Conservation (phyloP, 2,113 vertebrate species). For the Arvicanthis niloticus region DNA sequence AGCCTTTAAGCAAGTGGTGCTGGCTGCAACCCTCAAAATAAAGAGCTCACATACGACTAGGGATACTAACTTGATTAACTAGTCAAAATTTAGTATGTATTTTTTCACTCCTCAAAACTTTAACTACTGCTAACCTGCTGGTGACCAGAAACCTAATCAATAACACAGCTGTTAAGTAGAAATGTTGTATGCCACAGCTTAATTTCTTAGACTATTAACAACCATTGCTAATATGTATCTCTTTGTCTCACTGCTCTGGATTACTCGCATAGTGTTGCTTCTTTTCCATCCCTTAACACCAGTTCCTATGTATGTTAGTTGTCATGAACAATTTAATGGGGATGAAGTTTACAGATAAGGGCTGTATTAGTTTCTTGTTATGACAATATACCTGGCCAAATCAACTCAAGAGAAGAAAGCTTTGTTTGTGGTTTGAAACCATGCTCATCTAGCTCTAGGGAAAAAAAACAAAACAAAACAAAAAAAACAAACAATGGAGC, state of each 20-base stretch:
- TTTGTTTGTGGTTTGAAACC: not conserved
- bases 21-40: not conserved
- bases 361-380: not conserved
- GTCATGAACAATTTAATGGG: not conserved
- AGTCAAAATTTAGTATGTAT: not conserved
- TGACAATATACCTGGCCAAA: not conserved
- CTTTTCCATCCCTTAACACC: not conserved
- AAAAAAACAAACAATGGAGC: not conserved
- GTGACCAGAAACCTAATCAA: not conserved
- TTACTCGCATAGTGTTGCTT: not conserved
- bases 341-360: not conserved
- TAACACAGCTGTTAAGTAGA: not conserved
- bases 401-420: not conserved
- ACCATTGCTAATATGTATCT: not conserved
- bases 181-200: not conserved
- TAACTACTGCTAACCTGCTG: not conserved
- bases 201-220: not conserved
- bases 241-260: not conserved
- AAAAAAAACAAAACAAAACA: too few species aligned
- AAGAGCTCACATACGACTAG: not conserved
- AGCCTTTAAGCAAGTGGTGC: not conserved
- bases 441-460: not conserved
- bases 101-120: not conserved
- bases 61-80: not conserved
- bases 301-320: not conserved